phyloP scores from a whole-genome alignment of 2,888 invertebrate species.

The Nebria brevicollis region DNA sequence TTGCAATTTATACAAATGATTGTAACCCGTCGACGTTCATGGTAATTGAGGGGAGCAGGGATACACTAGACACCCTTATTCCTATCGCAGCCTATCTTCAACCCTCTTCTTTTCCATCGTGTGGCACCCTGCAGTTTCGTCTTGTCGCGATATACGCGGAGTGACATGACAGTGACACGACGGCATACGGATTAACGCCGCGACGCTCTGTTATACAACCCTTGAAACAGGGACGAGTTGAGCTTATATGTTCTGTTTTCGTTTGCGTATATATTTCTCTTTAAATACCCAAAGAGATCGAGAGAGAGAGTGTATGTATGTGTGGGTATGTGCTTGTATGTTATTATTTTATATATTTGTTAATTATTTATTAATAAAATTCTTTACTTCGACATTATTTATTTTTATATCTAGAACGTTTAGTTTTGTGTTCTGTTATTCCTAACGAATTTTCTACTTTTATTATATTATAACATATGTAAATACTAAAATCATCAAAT shows the following conservation, averaged over 20 bases:
- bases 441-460: no score
- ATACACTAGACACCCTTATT: not conserved
- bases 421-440: no score
- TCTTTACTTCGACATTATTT: no score
- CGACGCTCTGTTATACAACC: conserved; percentile 37
- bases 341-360: no score
- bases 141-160: conserved; percentile 29
- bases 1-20: not conserved
- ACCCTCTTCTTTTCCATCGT: not conserved
- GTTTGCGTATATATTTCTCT: not conserved
- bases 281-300: not conserved
- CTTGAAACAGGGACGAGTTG: conserved; percentile 23
- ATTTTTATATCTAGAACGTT: no score
- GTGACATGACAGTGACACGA: conserved; percentile 41
- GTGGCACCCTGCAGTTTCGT: conserved; percentile 20
- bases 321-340: no score
- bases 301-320: no score
- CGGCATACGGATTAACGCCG: conserved; percentile 33
- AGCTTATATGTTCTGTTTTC: not conserved
- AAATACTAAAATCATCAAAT: no score
- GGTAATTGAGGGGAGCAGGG: not conserved
- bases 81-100: not conserved
- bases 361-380: no score
- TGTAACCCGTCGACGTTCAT: not conserved
- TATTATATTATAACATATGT: no score